These are phyloP conservation scores for Ctenopoma multispine DNA, from an alignment of 2,797 vertebrate genomes.

Conservation along the genomic window DNA sequence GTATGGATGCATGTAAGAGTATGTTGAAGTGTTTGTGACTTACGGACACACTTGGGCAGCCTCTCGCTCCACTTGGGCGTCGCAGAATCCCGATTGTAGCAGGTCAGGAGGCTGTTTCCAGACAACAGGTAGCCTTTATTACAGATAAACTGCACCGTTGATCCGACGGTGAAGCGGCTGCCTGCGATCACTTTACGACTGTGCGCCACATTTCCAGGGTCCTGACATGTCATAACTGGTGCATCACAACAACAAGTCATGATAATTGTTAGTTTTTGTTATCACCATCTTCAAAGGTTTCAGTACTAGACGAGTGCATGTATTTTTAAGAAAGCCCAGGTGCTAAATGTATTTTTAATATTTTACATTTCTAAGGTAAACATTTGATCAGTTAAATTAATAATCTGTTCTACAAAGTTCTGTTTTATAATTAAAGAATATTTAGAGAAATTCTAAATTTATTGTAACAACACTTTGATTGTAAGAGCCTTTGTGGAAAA, in stretches of 20 bases:
- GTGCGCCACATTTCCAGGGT: slow-evolving; percentile 93
- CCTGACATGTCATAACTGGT: slow-evolving; percentile 90
- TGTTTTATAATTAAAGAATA: no score
- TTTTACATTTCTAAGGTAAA: no score
- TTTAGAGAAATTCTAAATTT: no score
- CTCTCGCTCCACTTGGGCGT: slow-evolving; percentile 96
- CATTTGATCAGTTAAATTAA: no score
- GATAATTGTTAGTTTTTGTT: background rate
- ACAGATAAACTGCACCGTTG: slow-evolving; percentile 92
- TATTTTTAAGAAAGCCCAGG: no score
- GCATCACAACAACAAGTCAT: slow-evolving; percentile 3
- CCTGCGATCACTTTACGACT: slow-evolving; percentile 90
- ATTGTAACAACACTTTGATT: background rate
- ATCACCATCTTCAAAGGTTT: no score
- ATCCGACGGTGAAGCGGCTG: slow-evolving; percentile 89
- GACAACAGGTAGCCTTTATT: slow-evolving; percentile 93
- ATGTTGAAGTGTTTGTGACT: slow-evolving; percentile 45
- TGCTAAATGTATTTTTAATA: no score
- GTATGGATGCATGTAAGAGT: background rate
- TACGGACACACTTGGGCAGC: slow-evolving; percentile 91
- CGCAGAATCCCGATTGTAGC: slow-evolving; percentile 90
- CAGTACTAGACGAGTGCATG: no score
- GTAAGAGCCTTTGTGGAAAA: no score
- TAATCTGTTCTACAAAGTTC: no score
- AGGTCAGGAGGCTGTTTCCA: slow-evolving; percentile 88